A percentile compares a stretch with the other conserved stretches of the same genome.
phyloP scores from a whole-genome alignment of 2,888 invertebrate species.

The Euzophera pinguis region DNA sequence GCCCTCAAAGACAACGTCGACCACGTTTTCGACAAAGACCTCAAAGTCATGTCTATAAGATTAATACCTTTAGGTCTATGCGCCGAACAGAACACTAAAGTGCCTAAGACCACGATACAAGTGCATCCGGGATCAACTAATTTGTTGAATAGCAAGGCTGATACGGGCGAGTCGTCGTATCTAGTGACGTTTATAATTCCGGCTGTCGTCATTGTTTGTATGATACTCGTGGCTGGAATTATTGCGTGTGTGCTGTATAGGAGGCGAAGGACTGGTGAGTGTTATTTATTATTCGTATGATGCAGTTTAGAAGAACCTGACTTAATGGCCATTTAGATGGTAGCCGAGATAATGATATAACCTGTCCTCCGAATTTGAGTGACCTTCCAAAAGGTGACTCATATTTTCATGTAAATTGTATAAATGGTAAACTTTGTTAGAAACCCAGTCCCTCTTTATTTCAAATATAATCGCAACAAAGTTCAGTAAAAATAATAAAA shows the following conservation, averaged over 20 bases:
- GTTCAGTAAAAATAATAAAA: too few relatives aligned
- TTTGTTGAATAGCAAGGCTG: slow-evolving; percentile 48
- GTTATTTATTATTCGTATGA: slow-evolving; percentile 4
- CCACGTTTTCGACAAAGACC: slow-evolving; percentile 84
- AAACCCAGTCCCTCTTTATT: too few relatives aligned
- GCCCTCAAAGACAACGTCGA: slow-evolving; percentile 79
- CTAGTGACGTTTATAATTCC: slow-evolving; percentile 93
- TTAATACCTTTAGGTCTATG: slow-evolving; percentile 82
- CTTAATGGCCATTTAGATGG: too few relatives aligned
- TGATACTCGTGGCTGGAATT: slow-evolving; percentile 91
- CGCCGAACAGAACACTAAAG: slow-evolving; percentile 65
- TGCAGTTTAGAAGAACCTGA: not conserved
- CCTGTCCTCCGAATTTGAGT: too few relatives aligned
- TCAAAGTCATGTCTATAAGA: slow-evolving; percentile 83
- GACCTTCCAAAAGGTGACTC: too few relatives aligned
- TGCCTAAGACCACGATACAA: slow-evolving; percentile 41
- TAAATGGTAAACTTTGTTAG: too few relatives aligned
- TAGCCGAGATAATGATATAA: too few relatives aligned
- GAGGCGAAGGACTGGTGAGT: slow-evolving; percentile 89
- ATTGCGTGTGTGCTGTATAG: slow-evolving; percentile 94
- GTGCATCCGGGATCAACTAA: slow-evolving; percentile 42
- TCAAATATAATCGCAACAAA: too few relatives aligned
- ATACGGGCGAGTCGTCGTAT: slow-evolving; percentile 61
- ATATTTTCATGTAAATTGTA: too few relatives aligned
- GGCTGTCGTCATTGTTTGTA: slow-evolving; percentile 91